Evolutionary conservation across 2,888 invertebrate genomes (phyloP), one percentile per base, ranked within the genome.

Genomic region (Bellardia bayeri): DNA sequence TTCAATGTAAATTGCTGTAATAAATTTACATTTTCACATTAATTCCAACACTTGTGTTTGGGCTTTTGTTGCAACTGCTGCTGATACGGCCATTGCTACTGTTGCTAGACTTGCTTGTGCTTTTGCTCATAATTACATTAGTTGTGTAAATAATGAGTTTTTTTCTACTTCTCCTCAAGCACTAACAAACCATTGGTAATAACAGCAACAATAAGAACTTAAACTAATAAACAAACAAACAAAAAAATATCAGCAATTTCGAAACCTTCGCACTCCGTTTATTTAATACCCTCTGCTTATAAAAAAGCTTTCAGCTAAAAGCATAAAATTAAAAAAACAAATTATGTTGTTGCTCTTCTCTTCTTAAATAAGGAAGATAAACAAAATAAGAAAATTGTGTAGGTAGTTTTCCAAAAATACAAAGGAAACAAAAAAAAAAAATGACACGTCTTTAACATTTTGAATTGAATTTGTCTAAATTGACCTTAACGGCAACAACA

Each of bases 101-200:
- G 51, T 30, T 64, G 30, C 14, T 0, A 14, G 14, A 2, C 14
- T n/a, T 76, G 14, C 78, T 51, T 13, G 9, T 64, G 54, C 30
- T 64, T 11, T 63, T 58, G 11, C 61, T 82, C 13, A 71, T 71
- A 76, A 78, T 83, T 71, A 61, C 71, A 83, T 82, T 54, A 76
- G 54, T 76, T 76, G 63, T 54, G 54, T 63, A 82, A 76, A 69
- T 83, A 83, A 83, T 76, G 69, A 63, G 82, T 23, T 75, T 68
- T 45, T 69, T 40, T 13, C 51, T 7, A 5, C 11, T 54, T 30
- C 16, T 72, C 13, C 2, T 72, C 11, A 23, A 45, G 37, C 63
- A 37, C 23, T 69, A 76, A 76, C 82, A 75, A 82, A 54, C 61
- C 42, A 58, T 68, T 56, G 61, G 42, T 45, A 69, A 69, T 69